These are phyloP conservation scores for Eubucco bourcierii DNA, from an alignment of 2,113 vertebrate genomes.

Conservation along the genomic window DNA sequence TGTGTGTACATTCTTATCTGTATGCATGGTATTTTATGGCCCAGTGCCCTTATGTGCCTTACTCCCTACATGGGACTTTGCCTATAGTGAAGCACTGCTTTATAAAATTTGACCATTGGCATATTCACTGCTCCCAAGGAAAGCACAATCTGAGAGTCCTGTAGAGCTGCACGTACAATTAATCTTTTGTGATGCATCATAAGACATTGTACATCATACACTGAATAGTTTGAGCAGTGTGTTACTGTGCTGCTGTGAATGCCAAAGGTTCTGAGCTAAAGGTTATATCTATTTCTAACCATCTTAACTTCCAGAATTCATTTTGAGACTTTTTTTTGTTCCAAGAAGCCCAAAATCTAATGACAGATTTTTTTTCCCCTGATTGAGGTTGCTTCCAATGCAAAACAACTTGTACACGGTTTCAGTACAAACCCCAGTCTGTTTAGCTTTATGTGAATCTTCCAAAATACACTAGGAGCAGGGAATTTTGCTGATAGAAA, in stretches of 20 bases:
- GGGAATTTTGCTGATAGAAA: not conserved
- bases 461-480: not conserved
- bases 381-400: not conserved
- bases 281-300: not conserved
- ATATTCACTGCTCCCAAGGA: not conserved
- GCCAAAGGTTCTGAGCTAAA: not conserved
- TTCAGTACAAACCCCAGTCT: not conserved
- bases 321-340: not conserved
- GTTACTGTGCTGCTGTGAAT: not conserved
- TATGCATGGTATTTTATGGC: not conserved
- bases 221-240: not conserved
- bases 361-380: not conserved
- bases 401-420: not conserved
- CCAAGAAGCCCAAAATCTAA: not conserved
- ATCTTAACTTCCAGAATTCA: not conserved
- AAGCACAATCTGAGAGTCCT: not conserved
- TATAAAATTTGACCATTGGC: not conserved
- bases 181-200: not conserved
- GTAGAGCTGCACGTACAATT: conserved; percentile 2
- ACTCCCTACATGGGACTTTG: not conserved
- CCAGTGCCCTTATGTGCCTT: not conserved
- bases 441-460: not conserved
- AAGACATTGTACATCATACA: not conserved
- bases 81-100: not conserved
- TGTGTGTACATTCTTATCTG: not conserved